Percentiles rank a stretch among this genome's conserved stretches.
phyloP scores from a whole-genome alignment of 2,888 invertebrate species.

The Plebejus melissa region DNA sequence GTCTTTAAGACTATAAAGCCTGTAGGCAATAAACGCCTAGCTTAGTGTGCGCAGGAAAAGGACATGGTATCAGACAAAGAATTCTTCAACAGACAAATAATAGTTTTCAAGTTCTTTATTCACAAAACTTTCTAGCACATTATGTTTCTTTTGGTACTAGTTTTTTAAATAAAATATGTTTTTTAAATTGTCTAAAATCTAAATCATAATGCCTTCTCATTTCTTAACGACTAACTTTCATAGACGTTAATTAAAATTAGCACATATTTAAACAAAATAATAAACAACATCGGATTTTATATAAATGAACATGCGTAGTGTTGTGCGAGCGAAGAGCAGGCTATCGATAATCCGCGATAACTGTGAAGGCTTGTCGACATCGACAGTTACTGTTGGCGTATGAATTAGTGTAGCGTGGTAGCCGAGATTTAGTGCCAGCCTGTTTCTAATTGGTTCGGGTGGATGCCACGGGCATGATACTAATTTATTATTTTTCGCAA shows the following conservation, averaged over 20 bases:
- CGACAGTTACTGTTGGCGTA: conserved; percentile 64
- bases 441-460: conserved; percentile 72
- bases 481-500: conserved; percentile 73
- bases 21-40: neutral
- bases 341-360: conserved; percentile 60
- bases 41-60: neutral
- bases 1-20: neutral
- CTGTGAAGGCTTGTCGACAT: conserved; percentile 61
- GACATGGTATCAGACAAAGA: neutral
- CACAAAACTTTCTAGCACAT: too few species aligned
- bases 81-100: neutral
- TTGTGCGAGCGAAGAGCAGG: conserved; percentile 43
- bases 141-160: too few species aligned
- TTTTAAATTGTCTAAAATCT: too few species aligned
- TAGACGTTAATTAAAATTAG: neutral
- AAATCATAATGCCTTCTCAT: neutral
- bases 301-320: conserved; percentile 16
- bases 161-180: too few species aligned
- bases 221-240: neutral
- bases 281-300: neutral
- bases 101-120: too few species aligned
- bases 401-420: conserved; percentile 78
- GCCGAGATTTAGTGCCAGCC: conserved; percentile 73
- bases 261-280: neutral
- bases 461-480: conserved; percentile 68